phyloP scores from a whole-genome alignment of 92 coral and sea anemone genomes.

The Blastomussa wellsi region DNA sequence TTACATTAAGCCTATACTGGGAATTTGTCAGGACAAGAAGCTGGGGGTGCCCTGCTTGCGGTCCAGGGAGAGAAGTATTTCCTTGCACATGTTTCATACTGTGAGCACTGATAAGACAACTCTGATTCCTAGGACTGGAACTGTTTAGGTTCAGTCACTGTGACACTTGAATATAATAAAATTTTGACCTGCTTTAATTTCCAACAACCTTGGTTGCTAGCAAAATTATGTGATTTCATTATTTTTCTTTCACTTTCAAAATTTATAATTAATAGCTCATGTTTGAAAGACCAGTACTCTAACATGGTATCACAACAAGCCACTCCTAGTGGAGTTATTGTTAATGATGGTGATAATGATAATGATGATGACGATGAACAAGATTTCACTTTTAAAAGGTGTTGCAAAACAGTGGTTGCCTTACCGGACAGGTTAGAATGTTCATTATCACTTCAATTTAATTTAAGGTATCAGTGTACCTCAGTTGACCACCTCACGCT shows the following conservation, averaged over 20 bases:
- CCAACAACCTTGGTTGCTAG: background rate
- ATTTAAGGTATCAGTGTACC: no score
- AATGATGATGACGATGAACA: background rate
- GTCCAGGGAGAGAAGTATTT: background rate
- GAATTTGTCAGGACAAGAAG: background rate
- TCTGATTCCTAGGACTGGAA: no score
- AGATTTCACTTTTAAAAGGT: background rate
- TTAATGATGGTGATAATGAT: background rate
- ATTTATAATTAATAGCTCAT: constrained; percentile 1
- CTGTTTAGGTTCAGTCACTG: no score
- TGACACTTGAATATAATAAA: no score
- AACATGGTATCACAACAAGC: constrained; percentile 11
- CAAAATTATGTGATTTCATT: background rate
- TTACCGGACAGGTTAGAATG: constrained; percentile 17
- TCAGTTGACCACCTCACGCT: no score
- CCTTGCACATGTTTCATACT: no score
- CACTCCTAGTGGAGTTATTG: background rate
- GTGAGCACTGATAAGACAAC: no score
- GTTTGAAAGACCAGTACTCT: constrained; percentile 22
- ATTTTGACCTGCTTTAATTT: background rate
- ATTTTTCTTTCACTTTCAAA: background rate
- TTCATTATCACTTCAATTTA: background rate
- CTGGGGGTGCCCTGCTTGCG: background rate
- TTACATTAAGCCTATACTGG: background rate
- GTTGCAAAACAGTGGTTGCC: constrained; percentile 9